Evolutionary conservation across 2,888 invertebrate genomes (phyloP).

Genomic region (Pyralis farinalis): DNA sequence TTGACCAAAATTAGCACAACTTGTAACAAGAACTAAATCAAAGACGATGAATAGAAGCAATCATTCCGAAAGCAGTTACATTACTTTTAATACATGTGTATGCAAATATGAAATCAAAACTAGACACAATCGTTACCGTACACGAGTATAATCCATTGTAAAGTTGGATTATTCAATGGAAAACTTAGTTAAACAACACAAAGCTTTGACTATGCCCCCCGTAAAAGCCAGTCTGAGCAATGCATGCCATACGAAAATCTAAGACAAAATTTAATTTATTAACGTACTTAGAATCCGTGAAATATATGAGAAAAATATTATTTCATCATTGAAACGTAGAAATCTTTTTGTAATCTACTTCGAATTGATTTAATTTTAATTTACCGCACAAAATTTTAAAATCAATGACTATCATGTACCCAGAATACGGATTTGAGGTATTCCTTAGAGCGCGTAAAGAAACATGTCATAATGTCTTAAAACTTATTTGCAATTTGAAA

Average conservation of each 20-base stretch:
- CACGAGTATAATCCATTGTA: conserved; percentile 1
- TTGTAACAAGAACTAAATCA: no score
- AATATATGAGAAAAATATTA: not conserved
- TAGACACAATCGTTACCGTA: conserved; percentile 7
- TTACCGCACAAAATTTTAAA: no score
- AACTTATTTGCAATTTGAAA: no score
- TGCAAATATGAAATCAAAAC: conserved; percentile 4
- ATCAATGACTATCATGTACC: no score
- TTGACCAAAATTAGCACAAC: no score
- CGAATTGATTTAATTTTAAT: no score
- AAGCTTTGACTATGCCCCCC: not conserved
- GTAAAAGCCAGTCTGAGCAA: not conserved
- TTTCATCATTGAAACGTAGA: no score
- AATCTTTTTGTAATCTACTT: no score
- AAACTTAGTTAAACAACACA: not conserved
- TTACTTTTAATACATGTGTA: not conserved
- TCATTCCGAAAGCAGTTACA: not conserved
- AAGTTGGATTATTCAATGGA: conserved; percentile 1
- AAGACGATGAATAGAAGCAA: no score
- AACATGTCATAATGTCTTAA: no score
- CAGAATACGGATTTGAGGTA: no score
- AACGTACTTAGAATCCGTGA: not conserved
- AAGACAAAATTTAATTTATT: not conserved
- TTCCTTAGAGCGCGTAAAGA: no score
- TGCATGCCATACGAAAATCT: not conserved